Evolutionary conservation across 2,113 vertebrate species (phyloP).

Genomic region (Myodes glareolus): DNA sequence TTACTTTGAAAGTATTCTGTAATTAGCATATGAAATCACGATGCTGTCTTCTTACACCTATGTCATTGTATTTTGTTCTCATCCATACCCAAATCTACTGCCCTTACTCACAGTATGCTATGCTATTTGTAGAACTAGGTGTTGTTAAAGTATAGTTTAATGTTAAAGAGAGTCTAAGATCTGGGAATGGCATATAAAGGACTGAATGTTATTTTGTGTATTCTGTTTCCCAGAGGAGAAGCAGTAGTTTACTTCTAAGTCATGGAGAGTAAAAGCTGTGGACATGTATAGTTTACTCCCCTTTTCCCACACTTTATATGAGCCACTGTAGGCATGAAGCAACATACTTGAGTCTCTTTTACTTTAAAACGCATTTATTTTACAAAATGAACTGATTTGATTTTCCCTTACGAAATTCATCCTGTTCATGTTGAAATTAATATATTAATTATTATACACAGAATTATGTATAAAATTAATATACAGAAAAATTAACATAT

Average conservation of each 20-base stretch:
- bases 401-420: not conserved
- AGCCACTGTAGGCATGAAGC: not conserved
- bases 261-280: not conserved
- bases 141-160: not conserved
- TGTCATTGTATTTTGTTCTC: not conserved
- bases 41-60: too few species aligned
- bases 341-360: not conserved
- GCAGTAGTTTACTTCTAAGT: not conserved
- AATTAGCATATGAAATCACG: not conserved
- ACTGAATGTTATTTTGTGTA: not conserved
- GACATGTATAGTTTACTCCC: not conserved
- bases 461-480: too few species aligned
- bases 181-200: not conserved
- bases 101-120: not conserved
- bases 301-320: not conserved
- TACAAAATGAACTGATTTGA: not conserved
- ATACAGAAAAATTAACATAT: too few species aligned
- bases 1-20: not conserved
- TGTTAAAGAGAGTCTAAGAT: not conserved
- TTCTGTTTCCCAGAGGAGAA: not conserved
- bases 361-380: not conserved
- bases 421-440: not conserved
- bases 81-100: not conserved
- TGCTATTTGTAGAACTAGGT: slow-evolving; percentile 15
- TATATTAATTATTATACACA: too few species aligned